Evolutionary conservation across 1,140 invertebrate species (phyloP), one percentile per base, ranked within the genome.

Genomic region (Portunus trituberculatus): DNA sequence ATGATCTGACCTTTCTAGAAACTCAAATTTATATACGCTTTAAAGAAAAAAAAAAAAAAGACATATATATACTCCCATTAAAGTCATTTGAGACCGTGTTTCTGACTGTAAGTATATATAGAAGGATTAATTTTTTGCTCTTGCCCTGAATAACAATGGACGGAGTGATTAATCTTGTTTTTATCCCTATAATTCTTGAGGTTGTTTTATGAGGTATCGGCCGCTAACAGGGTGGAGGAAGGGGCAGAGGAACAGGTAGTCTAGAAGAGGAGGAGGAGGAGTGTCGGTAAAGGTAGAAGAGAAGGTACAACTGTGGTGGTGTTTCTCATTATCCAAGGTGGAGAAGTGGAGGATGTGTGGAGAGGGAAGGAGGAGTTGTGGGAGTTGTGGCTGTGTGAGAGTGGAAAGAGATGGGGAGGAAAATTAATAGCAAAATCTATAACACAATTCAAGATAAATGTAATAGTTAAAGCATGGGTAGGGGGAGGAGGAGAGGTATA

Each of bases 151-250:
- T 76, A 25, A 76, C 7, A 76, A 76, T n/a, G 67, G 67, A 25
- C 67, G 52, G 1, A n/a, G 67, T 76, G 67, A 76, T 76, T 76
- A n/a, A 76, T 76, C 67, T n/a, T 76, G 67, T 76, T 76, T 76
- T 76, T 76, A 76, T 76, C 20, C 67, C 67, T 76, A 76, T 76
- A 76, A 76, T n/a, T 76, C 67, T 7, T n/a, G 20, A 20, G 67
- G 67, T n/a, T 76, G 67, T 76, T 76, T 76, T 76, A 76, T n/a
- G 67, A 76, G 67, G 67, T 76, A 76, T 76, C 67, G 67, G 67
- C 67, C 67, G 67, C 67, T 76, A 76, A 76, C 67, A 76, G 67
- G 67, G 67, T 76, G n/a, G 67, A n/a, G 67, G 67, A n/a, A 76
- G 67, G 52, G 67, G 20, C 8, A 20, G 67, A 7, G 46, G 14